phyloP scores from a whole-genome alignment of 37 sponge, comb jelly and placozoan species.

The Ephydatia muelleri region DNA sequence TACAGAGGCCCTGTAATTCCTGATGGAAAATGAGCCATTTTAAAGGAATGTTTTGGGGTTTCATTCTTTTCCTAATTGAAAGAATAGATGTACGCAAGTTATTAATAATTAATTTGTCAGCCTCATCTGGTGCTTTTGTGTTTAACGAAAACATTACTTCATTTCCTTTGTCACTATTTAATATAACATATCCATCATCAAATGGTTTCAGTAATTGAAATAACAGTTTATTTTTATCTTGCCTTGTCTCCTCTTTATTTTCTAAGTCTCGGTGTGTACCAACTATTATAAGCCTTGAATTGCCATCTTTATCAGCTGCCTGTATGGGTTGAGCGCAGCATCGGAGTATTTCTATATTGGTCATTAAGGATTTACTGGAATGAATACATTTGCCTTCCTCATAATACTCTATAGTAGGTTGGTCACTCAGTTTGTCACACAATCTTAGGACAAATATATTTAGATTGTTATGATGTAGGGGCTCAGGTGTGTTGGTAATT shows the following conservation, averaged over 20 bases:
- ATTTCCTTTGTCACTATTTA: not conserved
- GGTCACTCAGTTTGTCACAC: not conserved
- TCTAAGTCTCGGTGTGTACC: not conserved
- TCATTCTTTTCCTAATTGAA: not conserved
- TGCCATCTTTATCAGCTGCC: not conserved
- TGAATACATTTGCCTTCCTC: not conserved
- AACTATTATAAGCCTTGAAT: not conserved
- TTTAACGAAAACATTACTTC: not conserved
- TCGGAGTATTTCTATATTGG: not conserved
- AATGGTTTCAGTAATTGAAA: not conserved
- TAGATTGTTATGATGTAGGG: too few species aligned
- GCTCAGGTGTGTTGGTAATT: too few species aligned
- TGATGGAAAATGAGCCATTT: not conserved
- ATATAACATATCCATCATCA: not conserved
- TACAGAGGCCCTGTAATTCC: not conserved
- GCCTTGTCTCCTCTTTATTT: not conserved
- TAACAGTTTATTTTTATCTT: not conserved
- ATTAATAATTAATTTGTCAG: not conserved
- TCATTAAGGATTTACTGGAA: not conserved
- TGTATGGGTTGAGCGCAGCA: not conserved
- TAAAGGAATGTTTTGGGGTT: not conserved
- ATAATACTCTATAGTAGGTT: not conserved
- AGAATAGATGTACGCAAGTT: not conserved
- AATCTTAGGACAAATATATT: not conserved
- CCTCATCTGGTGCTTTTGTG: not conserved